phyloP scores from a whole-genome alignment of 1,140 invertebrate genomes.

The Rhopalosiphum padi region DNA sequence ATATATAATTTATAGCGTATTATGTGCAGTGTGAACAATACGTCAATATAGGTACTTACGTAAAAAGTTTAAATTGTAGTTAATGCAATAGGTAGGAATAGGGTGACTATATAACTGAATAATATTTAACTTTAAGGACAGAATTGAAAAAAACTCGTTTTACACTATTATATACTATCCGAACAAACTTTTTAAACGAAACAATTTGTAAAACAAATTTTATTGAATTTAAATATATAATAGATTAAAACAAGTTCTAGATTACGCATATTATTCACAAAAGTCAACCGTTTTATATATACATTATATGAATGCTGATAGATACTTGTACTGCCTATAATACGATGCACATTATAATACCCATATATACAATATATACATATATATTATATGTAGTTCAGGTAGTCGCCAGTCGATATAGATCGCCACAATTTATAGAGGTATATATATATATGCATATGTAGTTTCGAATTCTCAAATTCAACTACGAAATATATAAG shows the following conservation, averaged over 20 bases:
- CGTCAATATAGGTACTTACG: background rate
- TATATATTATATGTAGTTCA: background rate
- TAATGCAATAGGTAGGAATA: background rate
- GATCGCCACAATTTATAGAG: background rate
- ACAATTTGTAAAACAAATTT: slow-evolving; percentile 34
- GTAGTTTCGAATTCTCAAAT: background rate
- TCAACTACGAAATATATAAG: slow-evolving; percentile 15
- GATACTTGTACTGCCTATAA: background rate
- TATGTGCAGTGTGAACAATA: background rate
- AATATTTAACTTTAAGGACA: slow-evolving; percentile 24
- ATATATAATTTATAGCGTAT: background rate
- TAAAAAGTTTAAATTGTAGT: background rate
- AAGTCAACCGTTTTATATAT: background rate
- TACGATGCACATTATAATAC: background rate
- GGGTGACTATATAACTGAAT: background rate
- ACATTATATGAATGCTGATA: background rate
- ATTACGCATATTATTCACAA: background rate
- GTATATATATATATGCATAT: no score
- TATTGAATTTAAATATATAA: slow-evolving; percentile 27
- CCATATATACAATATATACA: background rate
- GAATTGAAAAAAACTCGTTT: slow-evolving; percentile 19
- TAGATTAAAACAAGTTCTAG: slow-evolving; percentile 13
- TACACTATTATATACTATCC: background rate
- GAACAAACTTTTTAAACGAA: background rate
- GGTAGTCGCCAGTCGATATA: background rate